Conservation (phyloP, 2,113 vertebrate species). For the Cephalopterus ornatus region DNA sequence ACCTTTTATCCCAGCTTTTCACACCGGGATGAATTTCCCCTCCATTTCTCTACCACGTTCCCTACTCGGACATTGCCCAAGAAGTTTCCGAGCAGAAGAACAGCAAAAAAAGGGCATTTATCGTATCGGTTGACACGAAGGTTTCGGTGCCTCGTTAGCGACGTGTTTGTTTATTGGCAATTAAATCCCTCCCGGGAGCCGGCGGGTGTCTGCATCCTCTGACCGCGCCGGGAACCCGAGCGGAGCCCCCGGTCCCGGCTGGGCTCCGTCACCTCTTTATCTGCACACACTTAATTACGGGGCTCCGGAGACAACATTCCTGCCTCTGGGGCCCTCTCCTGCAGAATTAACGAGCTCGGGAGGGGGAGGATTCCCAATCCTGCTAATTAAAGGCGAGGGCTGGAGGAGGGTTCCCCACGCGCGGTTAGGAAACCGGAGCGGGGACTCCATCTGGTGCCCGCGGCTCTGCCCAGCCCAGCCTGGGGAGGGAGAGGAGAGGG, state of each 20-base stretch:
- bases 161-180: not conserved
- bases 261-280: not conserved
- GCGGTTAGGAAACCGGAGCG: not conserved
- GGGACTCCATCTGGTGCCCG: not conserved
- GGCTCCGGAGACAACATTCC: not conserved
- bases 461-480: accelerated
- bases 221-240: not conserved
- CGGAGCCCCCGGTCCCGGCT: not conserved
- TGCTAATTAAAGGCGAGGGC: not conserved
- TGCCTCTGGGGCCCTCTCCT: not conserved
- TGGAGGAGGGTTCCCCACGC: not conserved
- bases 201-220: not conserved
- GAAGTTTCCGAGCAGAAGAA: not conserved
- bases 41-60: accelerated
- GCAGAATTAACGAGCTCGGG: not conserved
- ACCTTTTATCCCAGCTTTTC: not conserved
- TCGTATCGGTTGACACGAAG: not conserved
- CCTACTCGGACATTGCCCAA: not conserved
- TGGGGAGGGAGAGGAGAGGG: not conserved
- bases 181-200: not conserved
- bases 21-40: not conserved
- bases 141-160: not conserved
- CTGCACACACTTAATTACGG: not conserved
- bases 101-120: not conserved
- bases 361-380: not conserved